A percentile compares a stretch with the other conserved stretches of the same genome.
phyloP scores from a whole-genome alignment of 2,888 invertebrate species.

The Drosophila cracens region DNA sequence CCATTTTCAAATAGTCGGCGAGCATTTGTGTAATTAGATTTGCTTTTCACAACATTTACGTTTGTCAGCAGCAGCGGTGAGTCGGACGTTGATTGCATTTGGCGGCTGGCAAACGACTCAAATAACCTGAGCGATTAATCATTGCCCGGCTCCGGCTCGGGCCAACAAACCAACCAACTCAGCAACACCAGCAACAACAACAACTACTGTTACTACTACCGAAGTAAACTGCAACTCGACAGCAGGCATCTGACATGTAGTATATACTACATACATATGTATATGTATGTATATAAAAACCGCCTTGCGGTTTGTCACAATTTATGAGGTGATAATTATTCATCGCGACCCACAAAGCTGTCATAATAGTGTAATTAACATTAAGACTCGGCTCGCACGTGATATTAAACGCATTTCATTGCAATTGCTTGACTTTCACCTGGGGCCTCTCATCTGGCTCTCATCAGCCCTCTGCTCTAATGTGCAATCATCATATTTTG shows the following conservation, averaged over 20 bases:
- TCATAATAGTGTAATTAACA: constrained; percentile 81
- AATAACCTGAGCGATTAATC: constrained; percentile 77
- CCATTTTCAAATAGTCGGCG: constrained; percentile 83
- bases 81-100: constrained; percentile 18
- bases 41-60: constrained; percentile 83
- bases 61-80: constrained; percentile 38
- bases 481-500: constrained; percentile 37
- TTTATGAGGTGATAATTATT: constrained; percentile 83
- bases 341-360: constrained; percentile 76
- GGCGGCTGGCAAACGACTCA: constrained; percentile 52
- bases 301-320: constrained; percentile 80
- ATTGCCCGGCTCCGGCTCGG: constrained; percentile 41
- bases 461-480: constrained; percentile 12
- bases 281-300: constrained; percentile 4
- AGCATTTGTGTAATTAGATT: constrained; percentile 85
- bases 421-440: constrained; percentile 66
- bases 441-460: constrained; percentile 4
- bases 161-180: constrained; percentile 16
- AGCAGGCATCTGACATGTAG: constrained; percentile 56
- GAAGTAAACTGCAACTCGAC: constrained; percentile 29
- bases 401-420: constrained; percentile 77
- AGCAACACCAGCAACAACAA: constrained; percentile 20
- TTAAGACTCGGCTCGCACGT: constrained; percentile 59
- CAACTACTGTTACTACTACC: background rate
- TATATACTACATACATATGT: background rate